These are phyloP conservation scores for Dryocosmus kuriphilus DNA, from an alignment of 2,888 invertebrate genomes.

Conservation along the genomic window DNA sequence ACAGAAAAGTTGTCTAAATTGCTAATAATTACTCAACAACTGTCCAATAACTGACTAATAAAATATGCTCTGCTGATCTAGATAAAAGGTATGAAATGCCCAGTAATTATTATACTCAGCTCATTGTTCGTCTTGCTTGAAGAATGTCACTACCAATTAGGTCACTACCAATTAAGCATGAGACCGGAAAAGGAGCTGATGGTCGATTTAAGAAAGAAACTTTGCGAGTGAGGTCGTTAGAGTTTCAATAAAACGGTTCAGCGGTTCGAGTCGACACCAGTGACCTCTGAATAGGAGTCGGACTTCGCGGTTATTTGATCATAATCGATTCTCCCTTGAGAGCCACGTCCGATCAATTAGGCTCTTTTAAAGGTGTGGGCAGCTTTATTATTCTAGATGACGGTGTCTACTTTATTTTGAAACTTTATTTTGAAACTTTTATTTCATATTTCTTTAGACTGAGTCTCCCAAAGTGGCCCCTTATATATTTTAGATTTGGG, in stretches of 20 bases:
- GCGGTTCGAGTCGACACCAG: neutral
- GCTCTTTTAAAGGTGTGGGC: too few species aligned
- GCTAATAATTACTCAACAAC: neutral
- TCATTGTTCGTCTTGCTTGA: neutral
- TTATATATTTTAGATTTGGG: neutral
- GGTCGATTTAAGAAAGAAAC: neutral
- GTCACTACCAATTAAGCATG: neutral
- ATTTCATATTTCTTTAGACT: neutral
- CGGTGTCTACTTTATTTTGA: neutral
- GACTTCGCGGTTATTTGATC: slow-evolving; percentile 1
- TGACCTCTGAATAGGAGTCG: slow-evolving; percentile 2
- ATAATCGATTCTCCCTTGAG: neutral
- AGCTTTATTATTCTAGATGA: neutral
- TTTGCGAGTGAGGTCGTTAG: neutral
- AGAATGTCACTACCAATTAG: neutral
- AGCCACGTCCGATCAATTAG: slow-evolving; percentile 21
- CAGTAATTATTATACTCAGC: neutral
- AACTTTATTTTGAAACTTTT: neutral
- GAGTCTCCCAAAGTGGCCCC: neutral
- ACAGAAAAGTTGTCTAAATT: neutral
- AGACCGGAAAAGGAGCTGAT: neutral
- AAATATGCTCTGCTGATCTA: neutral
- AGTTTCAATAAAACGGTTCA: slow-evolving; percentile 21
- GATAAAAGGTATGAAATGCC: neutral
- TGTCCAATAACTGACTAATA: neutral